These are phyloP conservation scores for Oostethus manadensis DNA, from an alignment of 2,113 vertebrate species.

Conservation along the genomic window DNA sequence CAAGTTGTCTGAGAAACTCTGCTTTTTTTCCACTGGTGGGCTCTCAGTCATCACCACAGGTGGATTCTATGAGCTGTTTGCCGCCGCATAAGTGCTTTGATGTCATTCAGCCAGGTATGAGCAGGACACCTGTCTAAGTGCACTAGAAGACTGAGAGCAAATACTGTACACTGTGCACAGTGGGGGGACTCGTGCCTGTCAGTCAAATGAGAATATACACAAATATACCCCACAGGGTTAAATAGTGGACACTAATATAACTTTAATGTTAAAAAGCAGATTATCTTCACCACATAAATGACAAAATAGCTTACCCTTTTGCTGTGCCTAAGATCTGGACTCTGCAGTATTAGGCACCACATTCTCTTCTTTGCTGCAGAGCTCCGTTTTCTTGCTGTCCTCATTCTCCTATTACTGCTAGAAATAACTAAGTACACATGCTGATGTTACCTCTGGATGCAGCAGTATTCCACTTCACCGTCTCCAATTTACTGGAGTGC, in stretches of 20 bases:
- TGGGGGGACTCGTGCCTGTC: not conserved
- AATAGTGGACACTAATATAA: not conserved
- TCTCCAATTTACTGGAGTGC: no score
- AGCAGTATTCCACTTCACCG: no score
- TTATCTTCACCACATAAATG: no score
- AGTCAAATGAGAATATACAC: no score
- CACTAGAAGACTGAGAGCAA: not conserved
- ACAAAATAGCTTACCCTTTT: no score
- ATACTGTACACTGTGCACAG: not conserved
- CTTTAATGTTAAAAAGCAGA: not conserved
- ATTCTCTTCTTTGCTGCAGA: not conserved
- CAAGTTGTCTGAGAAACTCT: conserved; percentile 5
- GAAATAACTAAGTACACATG: no score
- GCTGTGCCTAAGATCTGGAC: no score
- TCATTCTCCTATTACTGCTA: no score
- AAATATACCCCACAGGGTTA: not conserved
- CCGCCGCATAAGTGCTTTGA: conserved; percentile 1
- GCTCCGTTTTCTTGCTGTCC: not conserved
- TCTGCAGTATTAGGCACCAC: not conserved
- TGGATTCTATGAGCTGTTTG: conserved; percentile 2
- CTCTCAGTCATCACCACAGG: not conserved
- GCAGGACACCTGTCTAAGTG: not conserved
- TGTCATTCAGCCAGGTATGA: conserved; percentile 12
- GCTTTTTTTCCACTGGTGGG: not conserved
- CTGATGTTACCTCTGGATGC: no score